A percentile compares a stretch with the other conserved stretches of the same genome.
Evolutionary conservation across 2,797 vertebrate species (phyloP).

Genomic region (Borostomias antarcticus): DNA sequence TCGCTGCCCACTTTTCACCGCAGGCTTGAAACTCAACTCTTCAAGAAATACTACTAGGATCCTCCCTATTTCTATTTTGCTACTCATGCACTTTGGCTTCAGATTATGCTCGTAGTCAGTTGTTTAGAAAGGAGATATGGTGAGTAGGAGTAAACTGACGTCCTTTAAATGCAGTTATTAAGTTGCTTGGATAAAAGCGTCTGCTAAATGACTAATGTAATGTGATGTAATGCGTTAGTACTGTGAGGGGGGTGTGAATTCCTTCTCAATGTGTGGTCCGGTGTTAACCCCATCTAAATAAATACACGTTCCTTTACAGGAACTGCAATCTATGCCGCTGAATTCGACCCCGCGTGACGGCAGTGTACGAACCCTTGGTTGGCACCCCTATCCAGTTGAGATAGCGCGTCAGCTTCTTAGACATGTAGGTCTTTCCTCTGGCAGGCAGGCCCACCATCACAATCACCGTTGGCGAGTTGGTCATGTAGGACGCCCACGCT

Average conservation of each 20-base stretch:
- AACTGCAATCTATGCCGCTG: neutral
- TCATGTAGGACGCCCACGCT: conserved; percentile 98
- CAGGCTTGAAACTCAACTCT: too few species aligned
- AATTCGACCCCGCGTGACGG: neutral
- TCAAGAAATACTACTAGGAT: too few species aligned
- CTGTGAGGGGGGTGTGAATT: neutral
- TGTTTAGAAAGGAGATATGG: too few species aligned
- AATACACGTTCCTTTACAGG: neutral
- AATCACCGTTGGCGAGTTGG: conserved; percentile 94
- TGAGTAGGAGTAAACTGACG: too few species aligned
- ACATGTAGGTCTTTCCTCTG: conserved; percentile 96
- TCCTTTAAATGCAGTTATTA: neutral
- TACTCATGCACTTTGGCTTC: too few species aligned
- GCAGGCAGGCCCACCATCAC: conserved; percentile 97
- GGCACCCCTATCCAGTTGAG: conserved; percentile 99
- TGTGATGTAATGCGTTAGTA: neutral
- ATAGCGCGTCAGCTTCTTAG: conserved; percentile 98
- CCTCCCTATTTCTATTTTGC: too few species aligned
- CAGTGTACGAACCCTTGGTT: conserved; percentile 85
- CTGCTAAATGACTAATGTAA: neutral
- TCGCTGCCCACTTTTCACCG: too few species aligned
- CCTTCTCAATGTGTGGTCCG: neutral
- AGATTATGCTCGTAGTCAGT: too few species aligned
- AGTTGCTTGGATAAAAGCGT: neutral
- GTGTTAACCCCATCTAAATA: neutral